Evolutionary conservation across 1,140 invertebrate species (phyloP).

Genomic region (Drosophila subobscura): DNA sequence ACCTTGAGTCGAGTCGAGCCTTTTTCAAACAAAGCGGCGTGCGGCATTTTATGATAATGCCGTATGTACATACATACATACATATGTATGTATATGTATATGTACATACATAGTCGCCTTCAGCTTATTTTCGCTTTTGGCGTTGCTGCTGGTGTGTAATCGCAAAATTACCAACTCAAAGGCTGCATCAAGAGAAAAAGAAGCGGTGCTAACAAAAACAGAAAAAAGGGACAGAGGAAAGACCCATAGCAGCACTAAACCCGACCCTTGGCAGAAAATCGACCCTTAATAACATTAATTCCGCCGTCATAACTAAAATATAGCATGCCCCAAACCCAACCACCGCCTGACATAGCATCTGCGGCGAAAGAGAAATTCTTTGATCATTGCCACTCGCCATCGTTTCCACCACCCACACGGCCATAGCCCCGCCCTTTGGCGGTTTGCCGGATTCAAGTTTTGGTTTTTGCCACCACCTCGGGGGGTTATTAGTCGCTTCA

Average conservation of each 20-base stretch:
- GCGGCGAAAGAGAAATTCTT: conserved; percentile 64
- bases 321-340: conserved; percentile 53
- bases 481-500: conserved; percentile 81
- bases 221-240: conserved; percentile 30
- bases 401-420: conserved; percentile 14
- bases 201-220: not conserved
- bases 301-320: conserved; percentile 81
- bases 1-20: not conserved
- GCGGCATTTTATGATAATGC: conserved; percentile 67
- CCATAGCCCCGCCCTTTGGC: conserved; percentile 30
- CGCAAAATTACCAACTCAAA: conserved; percentile 72
- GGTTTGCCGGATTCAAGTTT: conserved; percentile 7
- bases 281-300: conserved; percentile 81
- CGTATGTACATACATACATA: conserved; percentile 1
- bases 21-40: conserved; percentile 67
- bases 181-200: conserved; percentile 24
- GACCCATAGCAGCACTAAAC: conserved; percentile 10
- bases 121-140: conserved; percentile 1
- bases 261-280: conserved; percentile 53
- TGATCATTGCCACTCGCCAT: conserved; percentile 69
- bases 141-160: conserved; percentile 29
- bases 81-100: too few relatives aligned
- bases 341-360: too few relatives aligned
- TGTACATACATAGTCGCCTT: not conserved
- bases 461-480: conserved; percentile 53